A percentile compares a stretch with the other conserved stretches of the same genome.
Conservation (phyloP, 2,888 invertebrate genomes). For the Leptopilina drosophilae region DNA sequence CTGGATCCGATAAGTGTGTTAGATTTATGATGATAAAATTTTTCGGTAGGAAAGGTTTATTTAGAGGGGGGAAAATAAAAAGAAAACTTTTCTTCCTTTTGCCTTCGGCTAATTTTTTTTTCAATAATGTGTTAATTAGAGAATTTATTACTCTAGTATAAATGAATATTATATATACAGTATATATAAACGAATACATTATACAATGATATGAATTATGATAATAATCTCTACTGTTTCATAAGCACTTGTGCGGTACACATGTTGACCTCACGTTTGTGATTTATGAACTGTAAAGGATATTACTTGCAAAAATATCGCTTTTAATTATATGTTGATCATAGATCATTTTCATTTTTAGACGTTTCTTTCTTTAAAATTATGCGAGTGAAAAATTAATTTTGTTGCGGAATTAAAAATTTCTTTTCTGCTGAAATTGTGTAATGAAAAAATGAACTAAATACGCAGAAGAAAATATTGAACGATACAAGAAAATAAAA, state of each 20-base stretch:
- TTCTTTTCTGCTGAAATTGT: too few species aligned
- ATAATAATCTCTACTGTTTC: constrained; percentile 41
- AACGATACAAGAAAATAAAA: too few species aligned
- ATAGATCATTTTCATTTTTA: constrained; percentile 30
- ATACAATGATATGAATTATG: constrained; percentile 33
- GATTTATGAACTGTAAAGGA: constrained; percentile 19
- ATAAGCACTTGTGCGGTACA: constrained; percentile 35
- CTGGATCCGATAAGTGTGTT: too few species aligned
- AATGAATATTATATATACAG: not conserved
- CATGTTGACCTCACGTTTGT: constrained; percentile 34
- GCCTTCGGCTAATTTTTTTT: too few species aligned
- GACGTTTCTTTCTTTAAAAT: not conserved
- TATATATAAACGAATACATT: constrained; percentile 2
- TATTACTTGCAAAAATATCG: constrained; percentile 5
- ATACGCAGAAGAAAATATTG: too few species aligned
- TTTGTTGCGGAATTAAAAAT: too few species aligned
- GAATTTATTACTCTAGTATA: constrained; percentile 1
- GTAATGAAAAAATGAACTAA: too few species aligned
- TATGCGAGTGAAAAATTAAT: too few species aligned
- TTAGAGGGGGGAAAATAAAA: too few species aligned
- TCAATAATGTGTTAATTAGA: not conserved
- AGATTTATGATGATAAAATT: too few species aligned
- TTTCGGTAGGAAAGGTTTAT: too few species aligned
- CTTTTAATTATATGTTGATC: constrained; percentile 22
- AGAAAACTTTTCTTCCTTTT: too few species aligned